A percentile compares a stretch with the other conserved stretches of the same genome.
Conservation (phyloP, 2,888 invertebrate species). For the Nematopogon swammerdamellus region DNA sequence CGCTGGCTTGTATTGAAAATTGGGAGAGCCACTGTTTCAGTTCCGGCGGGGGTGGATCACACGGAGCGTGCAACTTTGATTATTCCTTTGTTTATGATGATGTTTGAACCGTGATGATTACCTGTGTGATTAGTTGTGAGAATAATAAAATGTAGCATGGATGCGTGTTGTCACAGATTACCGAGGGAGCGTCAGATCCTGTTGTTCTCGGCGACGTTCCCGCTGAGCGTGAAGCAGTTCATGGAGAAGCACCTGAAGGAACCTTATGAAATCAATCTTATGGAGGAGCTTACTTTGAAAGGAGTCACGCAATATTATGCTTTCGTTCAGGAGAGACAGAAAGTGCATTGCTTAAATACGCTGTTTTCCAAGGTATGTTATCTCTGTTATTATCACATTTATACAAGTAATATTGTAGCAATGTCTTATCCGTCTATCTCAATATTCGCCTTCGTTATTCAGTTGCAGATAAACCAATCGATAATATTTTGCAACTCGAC, state of each 20-base stretch:
- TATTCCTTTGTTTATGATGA: too few relatives aligned
- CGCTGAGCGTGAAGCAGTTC: slow-evolving; percentile 96
- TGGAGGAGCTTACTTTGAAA: slow-evolving; percentile 98
- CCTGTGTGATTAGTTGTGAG: too few relatives aligned
- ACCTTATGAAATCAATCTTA: slow-evolving; percentile 99
- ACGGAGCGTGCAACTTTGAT: too few relatives aligned
- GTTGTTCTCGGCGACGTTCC: slow-evolving; percentile 98
- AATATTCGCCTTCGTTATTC: too few relatives aligned
- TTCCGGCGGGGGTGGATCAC: too few relatives aligned
- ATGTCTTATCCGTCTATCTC: too few relatives aligned
- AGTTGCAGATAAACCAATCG: slow-evolving; percentile 99
- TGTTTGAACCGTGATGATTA: too few relatives aligned
- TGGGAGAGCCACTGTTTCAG: too few relatives aligned
- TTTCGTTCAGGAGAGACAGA: slow-evolving; percentile 99
- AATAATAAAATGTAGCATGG: too few relatives aligned
- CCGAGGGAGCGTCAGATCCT: slow-evolving; percentile 96
- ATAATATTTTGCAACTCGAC: slow-evolving; percentile 99
- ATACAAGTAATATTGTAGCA: too few relatives aligned
- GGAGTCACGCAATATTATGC: slow-evolving; percentile 99
- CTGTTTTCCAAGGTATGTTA: slow-evolving; percentile 98
- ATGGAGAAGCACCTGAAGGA: slow-evolving; percentile 96
- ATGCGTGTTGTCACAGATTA: slow-evolving; percentile 53
- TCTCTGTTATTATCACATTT: too few relatives aligned
- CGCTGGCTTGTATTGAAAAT: too few relatives aligned
- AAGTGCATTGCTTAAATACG: slow-evolving; percentile 99